Percentiles rank a stretch among this genome's conserved stretches.
These are phyloP conservation scores for Crocidura indochinensis DNA, from an alignment of 2,797 vertebrate genomes.

Conservation along the genomic window DNA sequence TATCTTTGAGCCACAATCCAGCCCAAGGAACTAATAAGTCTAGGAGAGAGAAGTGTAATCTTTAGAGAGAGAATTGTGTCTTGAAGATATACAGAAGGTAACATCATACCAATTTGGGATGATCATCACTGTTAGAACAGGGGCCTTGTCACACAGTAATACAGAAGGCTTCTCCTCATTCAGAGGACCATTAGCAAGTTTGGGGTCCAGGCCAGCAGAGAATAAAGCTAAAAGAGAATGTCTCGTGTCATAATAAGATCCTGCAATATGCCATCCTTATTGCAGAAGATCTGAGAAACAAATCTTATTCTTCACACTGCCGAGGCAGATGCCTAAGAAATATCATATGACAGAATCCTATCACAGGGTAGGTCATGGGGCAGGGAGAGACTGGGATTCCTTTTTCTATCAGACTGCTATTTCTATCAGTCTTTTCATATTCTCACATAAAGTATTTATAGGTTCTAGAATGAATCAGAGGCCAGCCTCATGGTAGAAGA, in stretches of 20 bases:
- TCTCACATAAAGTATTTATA: no score
- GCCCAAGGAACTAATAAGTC: no score
- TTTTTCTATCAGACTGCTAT: background rate
- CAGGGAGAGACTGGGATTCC: background rate
- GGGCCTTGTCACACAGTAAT: background rate
- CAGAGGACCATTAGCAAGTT: background rate
- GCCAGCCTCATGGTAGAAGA: background rate
- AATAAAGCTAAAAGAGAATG: background rate
- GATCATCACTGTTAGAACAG: accelerated
- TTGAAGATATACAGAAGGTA: background rate
- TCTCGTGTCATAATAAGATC: background rate
- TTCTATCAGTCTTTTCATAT: background rate
- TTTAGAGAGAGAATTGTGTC: background rate
- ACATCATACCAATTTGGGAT: no score
- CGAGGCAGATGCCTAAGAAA: background rate
- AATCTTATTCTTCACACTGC: background rate
- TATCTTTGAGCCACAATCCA: no score
- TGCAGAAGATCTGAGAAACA: background rate
- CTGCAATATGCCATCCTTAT: background rate
- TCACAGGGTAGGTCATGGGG: background rate
- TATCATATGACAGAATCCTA: background rate
- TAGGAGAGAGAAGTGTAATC: background rate
- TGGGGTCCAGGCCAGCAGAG: background rate
- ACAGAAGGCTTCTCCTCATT: background rate
- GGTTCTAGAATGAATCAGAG: no score